phyloP scores from a whole-genome alignment of 2,797 vertebrate species.

The Pelochelys cantorii region DNA sequence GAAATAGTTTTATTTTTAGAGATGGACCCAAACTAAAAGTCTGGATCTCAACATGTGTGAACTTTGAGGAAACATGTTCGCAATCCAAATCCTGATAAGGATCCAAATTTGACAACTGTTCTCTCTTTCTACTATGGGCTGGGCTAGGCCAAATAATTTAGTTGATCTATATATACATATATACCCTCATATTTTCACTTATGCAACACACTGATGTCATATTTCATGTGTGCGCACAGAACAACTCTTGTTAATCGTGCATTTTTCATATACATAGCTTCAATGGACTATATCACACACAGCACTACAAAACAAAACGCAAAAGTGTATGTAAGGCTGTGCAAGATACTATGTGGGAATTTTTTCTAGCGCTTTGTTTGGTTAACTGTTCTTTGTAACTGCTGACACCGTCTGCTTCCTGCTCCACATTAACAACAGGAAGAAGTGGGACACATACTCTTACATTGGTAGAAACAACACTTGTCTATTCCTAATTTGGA shows the following conservation, averaged over 20 bases:
- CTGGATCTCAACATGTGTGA: background rate
- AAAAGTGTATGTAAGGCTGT: background rate
- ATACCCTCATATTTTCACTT: background rate
- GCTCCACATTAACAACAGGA: background rate
- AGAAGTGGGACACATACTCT: background rate
- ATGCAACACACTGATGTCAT: background rate
- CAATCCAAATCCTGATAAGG: background rate
- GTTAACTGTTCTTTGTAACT: background rate
- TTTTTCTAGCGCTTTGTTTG: background rate
- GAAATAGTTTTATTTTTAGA: background rate
- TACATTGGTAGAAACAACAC: background rate
- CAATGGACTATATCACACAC: background rate
- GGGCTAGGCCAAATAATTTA: too few species aligned
- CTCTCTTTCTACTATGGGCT: background rate
- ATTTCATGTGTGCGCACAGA: background rate
- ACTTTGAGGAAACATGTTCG: background rate
- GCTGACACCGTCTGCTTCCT: background rate
- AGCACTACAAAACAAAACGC: background rate
- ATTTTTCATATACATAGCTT: background rate
- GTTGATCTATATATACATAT: background rate
- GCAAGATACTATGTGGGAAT: background rate
- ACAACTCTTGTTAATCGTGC: background rate
- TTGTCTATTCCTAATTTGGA: background rate
- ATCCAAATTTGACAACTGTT: background rate
- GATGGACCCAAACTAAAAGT: background rate